phyloP scores from a whole-genome alignment of 2,113 vertebrate species.

The Pao palembangensis region DNA sequence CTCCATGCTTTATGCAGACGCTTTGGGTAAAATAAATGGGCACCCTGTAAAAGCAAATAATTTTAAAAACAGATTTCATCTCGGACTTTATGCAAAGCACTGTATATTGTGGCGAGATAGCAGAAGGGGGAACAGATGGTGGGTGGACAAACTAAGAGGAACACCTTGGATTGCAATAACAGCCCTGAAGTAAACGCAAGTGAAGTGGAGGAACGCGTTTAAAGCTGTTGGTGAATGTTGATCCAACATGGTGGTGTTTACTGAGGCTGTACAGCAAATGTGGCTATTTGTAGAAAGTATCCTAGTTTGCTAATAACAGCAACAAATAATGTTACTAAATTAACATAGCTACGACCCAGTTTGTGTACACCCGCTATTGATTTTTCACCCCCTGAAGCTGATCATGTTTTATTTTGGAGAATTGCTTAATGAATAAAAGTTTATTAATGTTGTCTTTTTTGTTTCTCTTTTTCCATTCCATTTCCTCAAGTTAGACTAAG shows the following conservation, averaged over 20 bases:
- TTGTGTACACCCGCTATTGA: too few species aligned
- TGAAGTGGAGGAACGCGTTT: too few species aligned
- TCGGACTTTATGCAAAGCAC: neutral
- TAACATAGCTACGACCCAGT: too few species aligned
- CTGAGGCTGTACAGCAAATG: too few species aligned
- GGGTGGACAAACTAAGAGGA: neutral
- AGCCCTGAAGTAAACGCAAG: neutral
- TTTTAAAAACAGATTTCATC: conserved; percentile 7
- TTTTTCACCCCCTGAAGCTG: too few species aligned
- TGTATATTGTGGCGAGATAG: neutral
- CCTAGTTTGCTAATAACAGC: too few species aligned
- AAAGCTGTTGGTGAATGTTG: too few species aligned
- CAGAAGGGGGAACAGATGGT: neutral
- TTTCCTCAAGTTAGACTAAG: conserved; percentile 12
- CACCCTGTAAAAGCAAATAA: conserved; percentile 4
- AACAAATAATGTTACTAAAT: too few species aligned
- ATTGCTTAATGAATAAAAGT: neutral
- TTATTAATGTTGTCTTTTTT: conserved; percentile 15
- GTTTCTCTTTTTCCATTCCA: neutral
- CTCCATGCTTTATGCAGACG: neutral
- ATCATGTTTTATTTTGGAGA: neutral
- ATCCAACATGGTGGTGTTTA: too few species aligned
- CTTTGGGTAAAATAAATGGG: neutral
- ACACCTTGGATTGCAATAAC: neutral
- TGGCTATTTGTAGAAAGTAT: too few species aligned